Evolutionary conservation across 2,797 vertebrate species (phyloP), one percentile per base, ranked within the genome.

Genomic region (Aulostomus chinensis): DNA sequence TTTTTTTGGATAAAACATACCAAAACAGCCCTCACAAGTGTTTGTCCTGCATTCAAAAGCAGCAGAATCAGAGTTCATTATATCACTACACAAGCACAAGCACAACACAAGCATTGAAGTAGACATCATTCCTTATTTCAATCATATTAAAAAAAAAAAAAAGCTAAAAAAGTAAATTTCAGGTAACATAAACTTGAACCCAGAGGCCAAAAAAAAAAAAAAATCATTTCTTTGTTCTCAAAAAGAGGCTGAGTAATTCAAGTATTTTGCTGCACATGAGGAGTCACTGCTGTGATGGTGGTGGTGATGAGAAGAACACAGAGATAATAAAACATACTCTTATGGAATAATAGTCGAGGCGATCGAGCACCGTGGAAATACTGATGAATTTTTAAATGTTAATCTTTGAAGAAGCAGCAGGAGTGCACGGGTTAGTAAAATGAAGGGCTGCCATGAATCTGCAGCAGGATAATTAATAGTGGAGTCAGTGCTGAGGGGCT

Each of bases 391-490:
- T 87, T 86, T 85, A 86, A 89, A 86, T 79, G 66, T 81, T 86
- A 84, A 86, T 90, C 87, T 90, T 88, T 81, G 83, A 86, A 84
- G 81, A 84, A 84, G 82, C 79, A 81, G 88, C 78, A 80, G 78
- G 75, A 86, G 84, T 84, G 76, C 72, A 86, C 80, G 80, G 73
- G 68, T 80, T 84, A 78, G 85, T 84, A 81, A 88, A 88, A 86
- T 69, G 75, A 80, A 74, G 75, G 67, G 51, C 78, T 90, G 81
- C 81, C 81, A 89, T 78, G 49, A 86, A 88, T 88, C 47, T 83
- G 74, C 81, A 84, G 73, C 71, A 83, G 78, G 80, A 87, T 90
- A 92, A 92, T 92, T 90, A 91, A 93, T 92, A 88, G 89, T 90
- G 89, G 65, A 87, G 80, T 81, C 74, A 83, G 85, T 90, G 76